Conservation (phyloP, 2,113 vertebrate species). For the Tachysurus fulvidraco region DNA sequence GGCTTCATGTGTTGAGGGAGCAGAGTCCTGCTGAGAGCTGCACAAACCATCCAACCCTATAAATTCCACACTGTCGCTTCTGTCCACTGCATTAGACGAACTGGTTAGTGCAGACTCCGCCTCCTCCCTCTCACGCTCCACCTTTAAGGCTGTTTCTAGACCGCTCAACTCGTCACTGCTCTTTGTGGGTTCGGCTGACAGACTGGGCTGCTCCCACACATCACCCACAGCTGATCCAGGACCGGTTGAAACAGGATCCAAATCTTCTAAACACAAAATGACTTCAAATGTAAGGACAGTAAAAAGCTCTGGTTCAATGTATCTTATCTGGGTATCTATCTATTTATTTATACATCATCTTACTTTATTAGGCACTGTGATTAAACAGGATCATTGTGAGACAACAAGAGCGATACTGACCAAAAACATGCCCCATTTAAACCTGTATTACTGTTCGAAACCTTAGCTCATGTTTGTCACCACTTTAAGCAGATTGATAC, state of each 20-base stretch:
- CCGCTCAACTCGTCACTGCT: slow-evolving; percentile 69
- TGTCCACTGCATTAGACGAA: slow-evolving; percentile 33
- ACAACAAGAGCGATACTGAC: background rate
- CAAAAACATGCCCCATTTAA: background rate
- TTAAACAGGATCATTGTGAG: background rate
- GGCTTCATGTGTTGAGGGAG: slow-evolving; percentile 47
- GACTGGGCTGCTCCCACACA: slow-evolving; percentile 62
- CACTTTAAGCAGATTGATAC: background rate
- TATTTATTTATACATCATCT: background rate
- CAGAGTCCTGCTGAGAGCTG: slow-evolving; percentile 66
- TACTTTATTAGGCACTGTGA: background rate
- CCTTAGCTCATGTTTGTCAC: background rate
- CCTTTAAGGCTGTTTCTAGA: slow-evolving; percentile 71
- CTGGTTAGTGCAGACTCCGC: slow-evolving; percentile 39
- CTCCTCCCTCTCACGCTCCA: slow-evolving; percentile 69
- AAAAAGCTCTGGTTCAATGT: background rate
- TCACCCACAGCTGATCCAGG: slow-evolving; percentile 43
- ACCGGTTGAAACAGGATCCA: slow-evolving; percentile 35
- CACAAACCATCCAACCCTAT: slow-evolving; percentile 76
- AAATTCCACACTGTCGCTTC: slow-evolving; percentile 59
- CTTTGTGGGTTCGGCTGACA: slow-evolving; percentile 63
- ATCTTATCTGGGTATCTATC: no score
- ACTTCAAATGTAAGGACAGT: background rate
- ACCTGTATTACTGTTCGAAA: background rate
- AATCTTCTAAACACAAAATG: slow-evolving; percentile 57